These are phyloP conservation scores for Copidosoma floridanum DNA, from an alignment of 1,140 invertebrate genomes.

Conservation along the genomic window DNA sequence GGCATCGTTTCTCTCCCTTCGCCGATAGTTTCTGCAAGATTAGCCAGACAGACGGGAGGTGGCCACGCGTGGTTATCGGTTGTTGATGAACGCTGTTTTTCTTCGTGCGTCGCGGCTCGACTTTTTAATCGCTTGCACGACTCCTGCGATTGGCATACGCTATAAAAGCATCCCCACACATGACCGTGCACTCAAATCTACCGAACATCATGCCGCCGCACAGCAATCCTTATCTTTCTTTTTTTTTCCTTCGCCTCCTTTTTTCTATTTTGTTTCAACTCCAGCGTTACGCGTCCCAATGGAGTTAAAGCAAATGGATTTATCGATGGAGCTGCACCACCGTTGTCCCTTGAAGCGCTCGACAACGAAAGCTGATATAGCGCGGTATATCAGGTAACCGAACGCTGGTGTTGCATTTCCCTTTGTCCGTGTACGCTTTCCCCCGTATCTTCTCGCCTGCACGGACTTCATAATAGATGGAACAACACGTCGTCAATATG, in stretches of 20 bases:
- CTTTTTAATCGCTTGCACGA: not conserved
- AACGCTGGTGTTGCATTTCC: no score
- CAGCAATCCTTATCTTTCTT: not conserved
- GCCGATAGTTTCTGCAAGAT: constrained; percentile 17
- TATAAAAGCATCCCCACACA: no score
- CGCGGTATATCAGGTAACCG: no score
- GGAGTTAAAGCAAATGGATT: constrained; percentile 5
- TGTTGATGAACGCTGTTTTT: not conserved
- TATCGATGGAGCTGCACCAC: not conserved
- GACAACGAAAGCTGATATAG: no score
- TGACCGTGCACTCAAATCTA: no score
- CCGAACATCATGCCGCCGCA: no score
- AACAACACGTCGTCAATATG: constrained; percentile 1
- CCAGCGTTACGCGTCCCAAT: not conserved
- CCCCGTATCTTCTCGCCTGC: not conserved
- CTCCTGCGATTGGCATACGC: constrained; percentile 3
- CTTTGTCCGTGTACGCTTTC: no score
- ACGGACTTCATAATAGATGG: not conserved
- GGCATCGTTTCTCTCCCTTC: not conserved
- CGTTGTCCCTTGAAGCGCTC: not conserved
- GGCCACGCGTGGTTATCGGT: constrained; percentile 16
- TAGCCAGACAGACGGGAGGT: not conserved
- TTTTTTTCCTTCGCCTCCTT: no score
- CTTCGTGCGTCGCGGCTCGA: not conserved
- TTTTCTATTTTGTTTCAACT: no score